phyloP scores from a whole-genome alignment of 2,797 vertebrate species.

The Mormyrops attenuatus region DNA sequence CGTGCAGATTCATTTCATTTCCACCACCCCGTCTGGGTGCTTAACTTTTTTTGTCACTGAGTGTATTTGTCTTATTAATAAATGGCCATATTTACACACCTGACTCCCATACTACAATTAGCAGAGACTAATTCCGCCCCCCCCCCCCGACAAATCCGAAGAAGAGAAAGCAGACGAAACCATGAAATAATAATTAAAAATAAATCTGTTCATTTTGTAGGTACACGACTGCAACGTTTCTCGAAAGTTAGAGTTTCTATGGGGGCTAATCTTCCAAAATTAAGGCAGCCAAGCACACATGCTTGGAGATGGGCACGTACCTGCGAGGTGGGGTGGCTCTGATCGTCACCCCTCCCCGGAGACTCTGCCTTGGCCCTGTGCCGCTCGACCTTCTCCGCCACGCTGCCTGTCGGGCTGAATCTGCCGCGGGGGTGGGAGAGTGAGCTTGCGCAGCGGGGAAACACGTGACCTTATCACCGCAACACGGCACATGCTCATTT shows the following conservation, averaged over 20 bases:
- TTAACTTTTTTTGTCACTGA: not conserved
- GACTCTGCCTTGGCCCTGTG: slow-evolving; percentile 92
- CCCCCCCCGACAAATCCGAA: not conserved
- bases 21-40: not conserved
- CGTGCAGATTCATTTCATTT: not conserved
- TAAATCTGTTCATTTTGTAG: not conserved
- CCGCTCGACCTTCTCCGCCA: slow-evolving; percentile 78
- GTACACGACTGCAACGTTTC: not conserved
- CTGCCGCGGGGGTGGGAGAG: slow-evolving; percentile 49
- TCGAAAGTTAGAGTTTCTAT: not conserved
- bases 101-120: not conserved
- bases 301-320: slow-evolving; percentile 48
- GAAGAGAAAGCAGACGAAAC: not conserved
- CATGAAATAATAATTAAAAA: not conserved
- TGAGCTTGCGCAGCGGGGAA: not conserved
- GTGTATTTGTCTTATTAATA: not conserved
- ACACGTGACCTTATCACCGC: not conserved
- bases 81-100: not conserved
- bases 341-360: slow-evolving; percentile 81
- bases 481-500: not conserved
- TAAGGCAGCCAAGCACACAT: not conserved
- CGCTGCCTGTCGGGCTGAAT: slow-evolving; percentile 90
- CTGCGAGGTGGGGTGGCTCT: slow-evolving; percentile 82
- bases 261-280: not conserved
- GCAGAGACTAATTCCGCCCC: not conserved